These are phyloP conservation scores for Plutella xylostella DNA, from an alignment of 2,888 invertebrate genomes.

Conservation along the genomic window DNA sequence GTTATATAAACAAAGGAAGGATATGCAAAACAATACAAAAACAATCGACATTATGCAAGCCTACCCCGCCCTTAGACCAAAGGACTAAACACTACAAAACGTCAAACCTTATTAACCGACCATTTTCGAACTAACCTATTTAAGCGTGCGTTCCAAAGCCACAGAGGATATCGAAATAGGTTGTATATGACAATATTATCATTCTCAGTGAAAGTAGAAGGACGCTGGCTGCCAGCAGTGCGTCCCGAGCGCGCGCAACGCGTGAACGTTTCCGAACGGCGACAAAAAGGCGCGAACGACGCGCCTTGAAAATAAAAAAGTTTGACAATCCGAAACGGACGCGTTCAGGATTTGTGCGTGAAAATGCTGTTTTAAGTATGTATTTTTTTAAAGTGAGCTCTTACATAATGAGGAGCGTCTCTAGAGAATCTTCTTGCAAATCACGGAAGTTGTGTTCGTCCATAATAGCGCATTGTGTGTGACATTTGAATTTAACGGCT, in stretches of 20 bases:
- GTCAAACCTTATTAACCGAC: conserved; percentile 10
- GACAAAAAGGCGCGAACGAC: not conserved
- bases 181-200: conserved; percentile 30
- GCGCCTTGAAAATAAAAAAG: conserved; percentile 1
- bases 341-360: conserved; percentile 1
- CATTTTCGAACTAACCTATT: not conserved
- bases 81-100: conserved; percentile 17
- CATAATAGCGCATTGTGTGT: conserved; percentile 19
- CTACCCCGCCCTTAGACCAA: too few species aligned
- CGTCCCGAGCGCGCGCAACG: conserved; percentile 27
- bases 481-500: conserved; percentile 30
- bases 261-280: conserved; percentile 21
- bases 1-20: too few species aligned
- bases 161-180: conserved; percentile 14
- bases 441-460: conserved; percentile 25
- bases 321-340: conserved; percentile 5
- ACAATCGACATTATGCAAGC: conserved; percentile 24
- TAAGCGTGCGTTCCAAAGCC: not conserved
- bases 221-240: conserved; percentile 40
- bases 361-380: conserved; percentile 50
- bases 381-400: conserved; percentile 25
- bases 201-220: conserved; percentile 59
- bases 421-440: conserved; percentile 18
- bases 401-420: conserved; percentile 1
- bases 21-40: conserved; percentile 21